Conservation (phyloP, 2,113 vertebrate species). For the Corvus hawaiiensis region DNA sequence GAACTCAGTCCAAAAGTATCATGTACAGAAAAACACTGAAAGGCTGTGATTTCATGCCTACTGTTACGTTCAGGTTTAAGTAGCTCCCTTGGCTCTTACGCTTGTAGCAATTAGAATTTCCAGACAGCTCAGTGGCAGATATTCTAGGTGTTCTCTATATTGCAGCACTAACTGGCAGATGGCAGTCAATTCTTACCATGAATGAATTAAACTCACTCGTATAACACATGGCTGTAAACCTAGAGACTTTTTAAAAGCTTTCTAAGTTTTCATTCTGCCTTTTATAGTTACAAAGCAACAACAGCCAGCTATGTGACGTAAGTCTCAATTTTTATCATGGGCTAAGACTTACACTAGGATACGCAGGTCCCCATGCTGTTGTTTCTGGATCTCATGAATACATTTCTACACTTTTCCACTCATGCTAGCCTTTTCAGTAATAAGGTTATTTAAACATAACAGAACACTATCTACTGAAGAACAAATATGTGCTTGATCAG, state of each 20-base stretch:
- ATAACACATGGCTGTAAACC: background rate
- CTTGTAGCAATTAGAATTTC: slow-evolving; percentile 33
- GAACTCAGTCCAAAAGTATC: slow-evolving; percentile 12
- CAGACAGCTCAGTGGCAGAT: slow-evolving; percentile 20
- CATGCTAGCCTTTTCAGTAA: background rate
- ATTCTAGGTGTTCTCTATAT: background rate
- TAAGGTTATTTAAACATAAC: background rate
- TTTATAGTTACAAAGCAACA: background rate
- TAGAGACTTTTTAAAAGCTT: background rate
- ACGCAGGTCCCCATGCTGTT: background rate
- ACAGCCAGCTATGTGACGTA: background rate
- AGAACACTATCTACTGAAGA: background rate
- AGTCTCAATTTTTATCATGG: background rate
- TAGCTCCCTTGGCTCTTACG: slow-evolving; percentile 25
- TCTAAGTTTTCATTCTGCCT: background rate
- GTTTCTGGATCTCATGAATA: background rate
- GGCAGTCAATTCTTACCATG: background rate
- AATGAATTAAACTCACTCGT: background rate
- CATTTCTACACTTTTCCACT: background rate
- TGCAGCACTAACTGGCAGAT: background rate
- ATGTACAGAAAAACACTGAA: background rate
- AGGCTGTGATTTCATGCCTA: slow-evolving; percentile 36
- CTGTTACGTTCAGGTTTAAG: slow-evolving; percentile 32
- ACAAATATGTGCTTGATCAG: background rate
- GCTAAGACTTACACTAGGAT: background rate